Conservation (phyloP, 1,140 invertebrate species). For the Palaemon carinicauda region DNA sequence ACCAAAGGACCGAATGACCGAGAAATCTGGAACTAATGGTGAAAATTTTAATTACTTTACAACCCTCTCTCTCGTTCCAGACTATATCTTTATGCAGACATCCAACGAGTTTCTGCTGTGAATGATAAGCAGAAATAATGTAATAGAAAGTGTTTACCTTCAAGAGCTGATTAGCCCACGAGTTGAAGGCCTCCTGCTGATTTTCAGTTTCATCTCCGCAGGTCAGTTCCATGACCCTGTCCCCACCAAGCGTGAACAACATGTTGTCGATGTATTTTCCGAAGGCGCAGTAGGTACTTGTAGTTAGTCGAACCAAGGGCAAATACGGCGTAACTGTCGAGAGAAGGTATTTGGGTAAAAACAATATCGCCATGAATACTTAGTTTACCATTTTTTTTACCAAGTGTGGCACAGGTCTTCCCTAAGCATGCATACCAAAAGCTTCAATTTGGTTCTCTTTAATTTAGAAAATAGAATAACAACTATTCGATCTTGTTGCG, state of each 20-base stretch:
- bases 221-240: conserved; percentile 79
- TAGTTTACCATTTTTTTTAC: background rate
- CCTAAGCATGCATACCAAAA: too few species aligned
- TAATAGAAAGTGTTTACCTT: conserved; percentile 70
- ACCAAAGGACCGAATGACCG: too few species aligned
- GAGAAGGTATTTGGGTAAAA: background rate
- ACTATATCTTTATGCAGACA: too few species aligned
- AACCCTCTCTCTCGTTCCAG: too few species aligned
- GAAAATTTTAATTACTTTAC: too few species aligned
- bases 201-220: conserved; percentile 94
- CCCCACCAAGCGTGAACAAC: conserved; percentile 86
- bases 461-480: too few species aligned
- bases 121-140: too few species aligned
- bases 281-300: conserved; percentile 95
- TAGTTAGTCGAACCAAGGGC: conserved; percentile 94
- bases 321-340: conserved; percentile 86
- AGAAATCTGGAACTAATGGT: too few species aligned
- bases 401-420: too few species aligned
- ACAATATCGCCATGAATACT: background rate
- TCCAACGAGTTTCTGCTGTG: too few species aligned
- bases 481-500: too few species aligned
- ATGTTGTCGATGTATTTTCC: conserved; percentile 92
- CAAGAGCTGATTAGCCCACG: conserved; percentile 90
- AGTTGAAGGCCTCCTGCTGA: conserved; percentile 91
- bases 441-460: too few species aligned